These are phyloP conservation scores for Orestias chungarensis DNA, from an alignment of 2,797 vertebrate genomes.

Conservation along the genomic window DNA sequence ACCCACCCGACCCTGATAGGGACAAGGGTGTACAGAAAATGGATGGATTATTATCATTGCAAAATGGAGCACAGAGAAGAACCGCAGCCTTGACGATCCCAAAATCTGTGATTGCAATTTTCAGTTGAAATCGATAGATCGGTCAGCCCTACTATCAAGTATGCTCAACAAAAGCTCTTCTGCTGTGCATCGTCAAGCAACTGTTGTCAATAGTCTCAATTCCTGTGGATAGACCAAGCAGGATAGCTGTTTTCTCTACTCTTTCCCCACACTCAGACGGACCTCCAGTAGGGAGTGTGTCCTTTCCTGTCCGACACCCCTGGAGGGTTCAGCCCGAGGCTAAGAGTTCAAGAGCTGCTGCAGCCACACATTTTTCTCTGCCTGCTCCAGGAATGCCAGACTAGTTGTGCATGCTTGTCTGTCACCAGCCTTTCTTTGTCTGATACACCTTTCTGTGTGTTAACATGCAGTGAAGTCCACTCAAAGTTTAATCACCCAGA, in stretches of 20 bases:
- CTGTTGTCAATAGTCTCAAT: no score
- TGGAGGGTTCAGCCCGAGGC: constrained; percentile 65
- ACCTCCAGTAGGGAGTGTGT: constrained; percentile 48
- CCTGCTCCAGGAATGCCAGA: constrained; percentile 36
- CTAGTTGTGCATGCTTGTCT: constrained; percentile 33
- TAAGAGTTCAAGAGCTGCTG: constrained; percentile 58
- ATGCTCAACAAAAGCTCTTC: constrained; percentile 9
- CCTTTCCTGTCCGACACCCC: constrained; percentile 67
- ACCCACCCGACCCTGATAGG: no score
- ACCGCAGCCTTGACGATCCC: no score
- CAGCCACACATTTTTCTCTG: constrained; percentile 46
- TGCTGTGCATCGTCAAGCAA: not conserved
- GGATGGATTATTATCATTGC: no score
- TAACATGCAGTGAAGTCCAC: constrained; percentile 72
- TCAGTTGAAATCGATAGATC: no score
- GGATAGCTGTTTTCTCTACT: constrained; percentile 39
- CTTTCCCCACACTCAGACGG: constrained; percentile 48
- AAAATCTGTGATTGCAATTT: no score
- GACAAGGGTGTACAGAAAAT: no score
- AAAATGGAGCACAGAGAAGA: no score
- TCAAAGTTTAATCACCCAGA: constrained; percentile 78
- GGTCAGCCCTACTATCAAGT: not conserved
- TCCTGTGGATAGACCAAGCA: constrained; percentile 39
- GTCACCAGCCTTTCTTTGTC: constrained; percentile 43
- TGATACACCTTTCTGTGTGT: constrained; percentile 65